These are phyloP conservation scores for Taphrorychus bicolor DNA, from an alignment of 2,888 invertebrate genomes.

Conservation along the genomic window DNA sequence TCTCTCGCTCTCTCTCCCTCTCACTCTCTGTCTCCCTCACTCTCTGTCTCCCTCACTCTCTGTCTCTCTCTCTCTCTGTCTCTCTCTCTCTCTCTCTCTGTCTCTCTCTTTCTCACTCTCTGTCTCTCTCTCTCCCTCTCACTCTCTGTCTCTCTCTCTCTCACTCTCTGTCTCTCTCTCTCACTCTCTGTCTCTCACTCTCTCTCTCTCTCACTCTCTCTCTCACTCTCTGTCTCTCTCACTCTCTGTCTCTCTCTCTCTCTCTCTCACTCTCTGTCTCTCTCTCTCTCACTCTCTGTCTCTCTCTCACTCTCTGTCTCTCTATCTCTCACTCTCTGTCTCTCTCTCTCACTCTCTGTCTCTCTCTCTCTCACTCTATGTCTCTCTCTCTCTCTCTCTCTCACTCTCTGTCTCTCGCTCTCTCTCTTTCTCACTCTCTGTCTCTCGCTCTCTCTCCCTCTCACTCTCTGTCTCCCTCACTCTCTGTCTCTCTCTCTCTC, in stretches of 20 bases:
- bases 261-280: neutral
- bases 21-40: neutral
- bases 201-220: neutral
- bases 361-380: neutral
- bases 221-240: constrained; percentile 3
- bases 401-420: too few relatives aligned
- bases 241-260: neutral
- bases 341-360: neutral
- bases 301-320: neutral
- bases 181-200: neutral
- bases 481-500: neutral
- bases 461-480: too few relatives aligned
- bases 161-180: neutral
- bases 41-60: neutral
- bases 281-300: neutral
- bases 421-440: too few relatives aligned
- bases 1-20: too few relatives aligned
- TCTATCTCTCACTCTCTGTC: neutral
- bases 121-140: neutral
- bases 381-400: neutral
- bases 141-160: neutral
- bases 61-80: neutral
- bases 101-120: too few relatives aligned
- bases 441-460: too few relatives aligned
- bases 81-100: neutral